Evolutionary conservation across 2,113 vertebrate species (phyloP).

Genomic region (Ivindomyrus marchei): DNA sequence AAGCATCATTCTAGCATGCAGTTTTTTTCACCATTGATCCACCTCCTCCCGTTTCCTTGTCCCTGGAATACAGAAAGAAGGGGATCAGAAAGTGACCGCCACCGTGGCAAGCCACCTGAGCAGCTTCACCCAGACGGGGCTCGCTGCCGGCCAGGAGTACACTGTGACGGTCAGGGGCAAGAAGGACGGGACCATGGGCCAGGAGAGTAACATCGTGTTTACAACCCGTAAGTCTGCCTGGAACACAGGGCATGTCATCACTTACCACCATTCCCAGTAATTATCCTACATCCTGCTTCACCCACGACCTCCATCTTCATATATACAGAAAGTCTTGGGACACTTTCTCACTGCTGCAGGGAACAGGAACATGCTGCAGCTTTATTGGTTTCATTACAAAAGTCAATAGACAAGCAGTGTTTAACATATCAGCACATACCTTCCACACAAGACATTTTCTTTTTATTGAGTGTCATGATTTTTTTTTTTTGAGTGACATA

Average conservation of each 20-base stretch:
- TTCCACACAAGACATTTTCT: not conserved
- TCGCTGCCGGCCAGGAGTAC: conserved; percentile 63
- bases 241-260: not conserved
- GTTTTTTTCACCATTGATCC: not conserved
- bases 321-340: not conserved
- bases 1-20: not conserved
- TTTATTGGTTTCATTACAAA: not conserved
- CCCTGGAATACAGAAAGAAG: conserved; percentile 51
- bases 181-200: conserved; percentile 41
- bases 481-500: not conserved
- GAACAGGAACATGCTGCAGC: not conserved
- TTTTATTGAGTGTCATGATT: not conserved
- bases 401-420: not conserved
- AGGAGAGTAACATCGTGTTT: conserved; percentile 43
- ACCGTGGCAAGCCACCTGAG: conserved; percentile 46
- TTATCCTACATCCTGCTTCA: not conserved
- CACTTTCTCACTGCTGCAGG: too few species aligned
- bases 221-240: conserved; percentile 54
- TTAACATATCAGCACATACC: not conserved
- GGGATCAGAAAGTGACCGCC: conserved; percentile 35
- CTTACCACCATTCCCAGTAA: not conserved
- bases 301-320: not conserved
- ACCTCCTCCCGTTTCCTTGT: not conserved
- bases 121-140: conserved; percentile 55
- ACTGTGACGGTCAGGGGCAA: conserved; percentile 52